phyloP scores from a whole-genome alignment of 2,888 invertebrate genomes.

The Tinea trinotella region DNA sequence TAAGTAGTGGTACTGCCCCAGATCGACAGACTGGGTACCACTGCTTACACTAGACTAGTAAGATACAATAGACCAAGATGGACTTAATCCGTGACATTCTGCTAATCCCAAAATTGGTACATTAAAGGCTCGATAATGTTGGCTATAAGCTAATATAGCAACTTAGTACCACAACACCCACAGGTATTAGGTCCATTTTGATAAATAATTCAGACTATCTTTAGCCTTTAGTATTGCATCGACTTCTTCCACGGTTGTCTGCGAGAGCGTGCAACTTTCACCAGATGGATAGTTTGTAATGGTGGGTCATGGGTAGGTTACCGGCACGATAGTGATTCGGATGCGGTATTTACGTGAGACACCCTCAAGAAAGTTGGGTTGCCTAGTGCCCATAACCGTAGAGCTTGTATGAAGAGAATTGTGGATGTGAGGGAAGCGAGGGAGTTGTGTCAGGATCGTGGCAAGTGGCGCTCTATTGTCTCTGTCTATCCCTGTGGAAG shows the following conservation, averaged over 20 bases:
- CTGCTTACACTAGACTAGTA: too few species aligned
- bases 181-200: background rate
- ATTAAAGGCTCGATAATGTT: background rate
- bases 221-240: conserved; percentile 1
- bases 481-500: too few species aligned
- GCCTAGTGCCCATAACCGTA: too few species aligned
- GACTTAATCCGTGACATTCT: too few species aligned
- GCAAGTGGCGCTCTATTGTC: too few species aligned
- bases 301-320: background rate
- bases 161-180: background rate
- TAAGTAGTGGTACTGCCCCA: too few species aligned
- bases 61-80: too few species aligned
- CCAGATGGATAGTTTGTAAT: conserved; percentile 17
- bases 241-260: conserved; percentile 17
- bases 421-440: too few species aligned
- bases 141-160: background rate
- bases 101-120: background rate
- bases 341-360: background rate
- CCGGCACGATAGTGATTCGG: background rate
- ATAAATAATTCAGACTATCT: conserved; percentile 5
- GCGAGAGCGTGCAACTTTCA: conserved; percentile 17
- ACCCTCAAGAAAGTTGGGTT: too few species aligned
- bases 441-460: too few species aligned
- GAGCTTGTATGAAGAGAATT: too few species aligned
- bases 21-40: too few species aligned